Base-by-base conservation (phyloP, 2,888 invertebrate genomes). In the Folsomia manolachei region DNA sequence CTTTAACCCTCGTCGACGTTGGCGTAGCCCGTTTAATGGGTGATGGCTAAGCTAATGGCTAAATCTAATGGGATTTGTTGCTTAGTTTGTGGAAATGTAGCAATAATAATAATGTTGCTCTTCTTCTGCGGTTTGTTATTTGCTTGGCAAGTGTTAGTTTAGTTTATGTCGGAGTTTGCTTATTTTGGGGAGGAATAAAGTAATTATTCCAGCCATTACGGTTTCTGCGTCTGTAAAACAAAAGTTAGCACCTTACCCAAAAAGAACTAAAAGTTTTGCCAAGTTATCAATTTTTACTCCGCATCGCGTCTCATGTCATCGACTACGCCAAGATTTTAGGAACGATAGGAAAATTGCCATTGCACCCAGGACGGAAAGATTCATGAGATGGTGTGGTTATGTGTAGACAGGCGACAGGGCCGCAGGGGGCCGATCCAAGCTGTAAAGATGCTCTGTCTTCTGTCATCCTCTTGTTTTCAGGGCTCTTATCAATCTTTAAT, bases 361-460 rank as follows among this genome's bases (percentile, higher is more conserved):
- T 39, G 39, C 39, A 39, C 39, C 39, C 39, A 39, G 14, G 14
- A 39, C 14, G 56, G 56, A 19, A 21, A 7, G 18, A 19, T n/a
- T n/a, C n/a, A n/a, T n/a, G 56, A 39, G 7, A 39, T 39, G 56
- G 56, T 56, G n/a, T n/a, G n/a, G n/a, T n/a, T n/a, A n/a, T n/a
- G n/a, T n/a, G 21, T 25, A 67, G 67, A 60, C 67, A 67, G 67
- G 67, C 67, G 67, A 67, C 67, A 67, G 26, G 64, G 27, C 53
- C 56, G 26, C 56, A 67, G 53, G 67, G 25, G 67, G 56, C n/a
- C 23, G 27, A 19, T 56, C 11, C 26, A 67, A 67, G 24, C 56
- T 56, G n/a, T 52, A 53, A 66, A 66, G 52, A 67, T 56, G 56
- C 56, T 56, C 39, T 9, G 39, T 21, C 51, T 9, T 66, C 67